Conservation (phyloP, 2,888 invertebrate genomes). For the Rosalia funebris region DNA sequence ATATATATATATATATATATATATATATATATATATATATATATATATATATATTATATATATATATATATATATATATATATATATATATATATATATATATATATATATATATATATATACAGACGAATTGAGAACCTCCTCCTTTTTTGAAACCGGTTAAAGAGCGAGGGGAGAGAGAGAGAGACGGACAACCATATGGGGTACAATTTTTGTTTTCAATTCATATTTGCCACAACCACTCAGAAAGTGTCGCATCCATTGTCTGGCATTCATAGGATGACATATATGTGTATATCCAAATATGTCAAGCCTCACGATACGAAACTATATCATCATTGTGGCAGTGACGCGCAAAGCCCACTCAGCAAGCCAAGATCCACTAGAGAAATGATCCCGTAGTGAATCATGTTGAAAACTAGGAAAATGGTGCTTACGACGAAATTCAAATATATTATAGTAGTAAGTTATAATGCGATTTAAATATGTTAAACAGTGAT, state of each 20-base stretch:
- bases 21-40: too few species aligned
- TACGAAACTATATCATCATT: slow-evolving; percentile 68
- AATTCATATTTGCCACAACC: slow-evolving; percentile 46
- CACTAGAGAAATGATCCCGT: slow-evolving; percentile 77
- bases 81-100: too few species aligned
- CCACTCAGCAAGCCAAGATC: slow-evolving; percentile 68
- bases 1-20: too few species aligned
- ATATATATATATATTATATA: too few species aligned
- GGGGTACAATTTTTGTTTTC: too few species aligned
- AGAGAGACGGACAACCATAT: too few species aligned
- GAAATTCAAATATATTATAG: not conserved
- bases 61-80: too few species aligned
- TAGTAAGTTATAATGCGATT: not conserved
- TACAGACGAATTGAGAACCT: too few species aligned
- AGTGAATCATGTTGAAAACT: slow-evolving; percentile 65
- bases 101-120: too few species aligned
- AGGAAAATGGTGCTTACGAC: not conserved
- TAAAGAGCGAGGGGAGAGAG: too few species aligned
- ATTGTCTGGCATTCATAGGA: too few species aligned
- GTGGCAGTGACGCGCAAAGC: slow-evolving; percentile 66
- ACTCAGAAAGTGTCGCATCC: slow-evolving; percentile 57
- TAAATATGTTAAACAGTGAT: not conserved
- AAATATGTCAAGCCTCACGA: slow-evolving; percentile 66
- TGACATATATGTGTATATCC: slow-evolving; percentile 44
- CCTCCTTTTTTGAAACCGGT: too few species aligned